Evolutionary conservation across 2,888 invertebrate genomes (phyloP), one percentile per base, ranked within the genome.

Genomic region (Synergus gifuensis): DNA sequence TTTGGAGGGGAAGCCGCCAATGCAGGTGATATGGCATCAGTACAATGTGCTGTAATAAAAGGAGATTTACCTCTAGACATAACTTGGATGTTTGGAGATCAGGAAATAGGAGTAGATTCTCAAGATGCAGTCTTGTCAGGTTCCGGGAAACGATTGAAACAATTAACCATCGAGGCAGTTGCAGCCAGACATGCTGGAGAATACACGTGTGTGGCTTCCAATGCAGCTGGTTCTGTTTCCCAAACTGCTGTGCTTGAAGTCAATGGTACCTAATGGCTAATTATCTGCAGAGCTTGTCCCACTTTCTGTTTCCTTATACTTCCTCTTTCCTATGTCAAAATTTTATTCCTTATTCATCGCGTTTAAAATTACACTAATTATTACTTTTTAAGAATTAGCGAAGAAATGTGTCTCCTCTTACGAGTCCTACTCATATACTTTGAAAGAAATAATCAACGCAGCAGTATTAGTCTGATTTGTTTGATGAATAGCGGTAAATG

Each of bases 31-130:
- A 93, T 93, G 63, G 93, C 93, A 66, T 93, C 94, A 58, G 93
- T 94, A 5, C 93, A 93, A 63, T 95, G 95, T 88, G 93, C 93
- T 60, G 93, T 94, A 54, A 93, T 94, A 58, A 94, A 95, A 88
- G 96, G 96, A 82, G 96, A 96, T 92, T 93, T 95, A 83, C 97
- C 97, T 76, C 93, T 97, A 88, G 94, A 94, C 85, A 95, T 97
- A 84, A 93, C 94, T 77, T 96, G 96, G 96, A 94, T 94, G 79
- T 95, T 96, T 92, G 95, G 96, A 93, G 95, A 95, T 83, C 94
- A 94, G 89, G 93, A 93, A 81, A 92, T 95, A 87, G 82, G 81
- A 18, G 36, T 60, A 7, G 28, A 28, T 28, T 28, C 28, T 28
- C 67, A 78, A 14, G 86, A 85, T 54, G 83, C 83, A 36, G 18